Evolutionary conservation across 2,888 invertebrate species (phyloP), one percentile per base, ranked within the genome.

Genomic region (Cheilosia vernalis): DNA sequence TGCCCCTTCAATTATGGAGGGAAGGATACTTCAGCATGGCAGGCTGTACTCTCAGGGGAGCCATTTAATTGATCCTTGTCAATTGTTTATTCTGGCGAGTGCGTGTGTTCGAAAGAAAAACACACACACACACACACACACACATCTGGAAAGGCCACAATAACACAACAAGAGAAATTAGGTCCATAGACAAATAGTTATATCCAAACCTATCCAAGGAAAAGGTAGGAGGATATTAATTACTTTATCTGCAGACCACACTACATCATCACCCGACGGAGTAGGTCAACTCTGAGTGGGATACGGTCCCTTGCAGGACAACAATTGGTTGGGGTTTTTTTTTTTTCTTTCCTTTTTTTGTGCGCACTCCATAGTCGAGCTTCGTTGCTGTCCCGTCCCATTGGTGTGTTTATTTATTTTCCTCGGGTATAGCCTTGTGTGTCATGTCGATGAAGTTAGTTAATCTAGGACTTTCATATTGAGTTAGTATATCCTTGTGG

Each of bases 51-150:
- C 79, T 74, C 58, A 40, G 64, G 74, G 56, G 53, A 66, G 67
- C 19, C 47, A 40, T 84, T 74, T 80, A 79, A 84, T 84, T 80
- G 84, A 84, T 84, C 79, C 73, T 66, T 84, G 84, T 84, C 80
- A 80, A 84, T 84, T 80, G 74, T 84, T 84, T 83, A 63, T 55
- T 37, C 58, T 70, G 51, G 58, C 33, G 49, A 19, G 33, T 61
- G 10, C 61, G 33, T 66, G 30, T 30, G 30, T 9, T 27, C 27
- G 7, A n/a, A n/a, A n/a, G 30, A 30, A 44, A 33, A 64, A 30
- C 21, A 67, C 21, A n/a, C 24, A 15, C 13, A 27, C 1, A 21
- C 2, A 21, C 21, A 17, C 37, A n/a, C 40, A 44, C 6, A 37
- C 9, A 63, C 47, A 72, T 6, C 13, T 10, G 15, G 7, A 56